Evolutionary conservation across 2,888 invertebrate genomes (phyloP), one percentile per base, ranked within the genome.

Genomic region (Dilophus febrilis): DNA sequence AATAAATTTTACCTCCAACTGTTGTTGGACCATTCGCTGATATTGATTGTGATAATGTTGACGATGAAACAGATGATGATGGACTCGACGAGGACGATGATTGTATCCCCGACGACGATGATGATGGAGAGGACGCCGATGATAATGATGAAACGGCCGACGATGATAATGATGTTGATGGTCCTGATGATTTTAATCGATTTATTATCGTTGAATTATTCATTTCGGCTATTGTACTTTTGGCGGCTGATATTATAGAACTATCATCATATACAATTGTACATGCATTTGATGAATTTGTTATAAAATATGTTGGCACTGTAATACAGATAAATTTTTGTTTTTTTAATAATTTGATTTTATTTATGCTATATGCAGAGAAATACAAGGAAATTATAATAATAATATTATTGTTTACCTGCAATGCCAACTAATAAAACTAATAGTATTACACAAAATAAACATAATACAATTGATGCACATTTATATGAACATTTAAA

Each of bases 401-500:
- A 22, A 22, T 22, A 22, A 22, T 22, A 22, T 22, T 22, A 33
- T 30, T 40, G 53, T 62, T 67, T 66, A 88, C 88, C 86, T 68
- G 84, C 81, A 67, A 91, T 78, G 66, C 87, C 87, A 50, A 82
- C 77, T 50, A 88, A 71, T 49, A 84, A 79, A 49, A 86, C 81
- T 55, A 81, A 74, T 51, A 91, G 71, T 54, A 85, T 72, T 52
- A 85, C 75, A 51, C 84, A 78, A 52, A 88, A 71, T 63, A 85
- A 73, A 57, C 88, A 80, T 59, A 87, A 81, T 50, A 82, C 76
- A 58, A 92, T 82, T 47, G 90, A 87, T 50, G 87, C 78, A 65
- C 90, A 86, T 64, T 84, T 84, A 86, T 91, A 91, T 47, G 86
- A 84, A 66, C 92, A 92, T 53, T 75, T 72, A 51, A 84, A 80